A percentile compares a stretch with the other conserved stretches of the same genome.
Conservation (phyloP, 2,888 invertebrate genomes). For the Drosophila peninsularis region DNA sequence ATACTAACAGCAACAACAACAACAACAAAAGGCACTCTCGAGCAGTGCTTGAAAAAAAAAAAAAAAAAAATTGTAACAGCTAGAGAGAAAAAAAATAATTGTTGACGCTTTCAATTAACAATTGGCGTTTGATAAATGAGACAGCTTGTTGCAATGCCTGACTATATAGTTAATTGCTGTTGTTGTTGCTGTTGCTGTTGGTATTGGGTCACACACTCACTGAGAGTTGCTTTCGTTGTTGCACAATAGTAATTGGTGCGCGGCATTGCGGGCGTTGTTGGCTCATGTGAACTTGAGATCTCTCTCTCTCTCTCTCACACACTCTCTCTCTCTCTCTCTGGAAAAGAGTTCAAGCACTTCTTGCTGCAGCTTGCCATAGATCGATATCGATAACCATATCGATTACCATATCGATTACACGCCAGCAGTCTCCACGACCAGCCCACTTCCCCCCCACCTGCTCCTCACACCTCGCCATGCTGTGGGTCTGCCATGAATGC, state of each 20-base stretch:
- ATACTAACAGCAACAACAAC: conserved; percentile 14
- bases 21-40: conserved; percentile 41
- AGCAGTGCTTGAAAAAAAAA: conserved; percentile 40
- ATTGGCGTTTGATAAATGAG: conserved; percentile 63
- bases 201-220: conserved; percentile 35
- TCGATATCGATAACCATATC: conserved; percentile 1
- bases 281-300: conserved; percentile 35
- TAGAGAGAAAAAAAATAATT: conserved; percentile 34
- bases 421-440: not conserved
- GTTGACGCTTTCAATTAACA: conserved; percentile 75
- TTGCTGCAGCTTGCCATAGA: not conserved
- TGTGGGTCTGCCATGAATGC: conserved; percentile 41
- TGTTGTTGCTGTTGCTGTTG: conserved; percentile 16
- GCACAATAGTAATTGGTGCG: conserved; percentile 27
- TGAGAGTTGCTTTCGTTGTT: conserved; percentile 20
- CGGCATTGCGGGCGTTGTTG: conserved; percentile 4
- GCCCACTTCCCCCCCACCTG: not conserved
- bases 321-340: conserved; percentile 6
- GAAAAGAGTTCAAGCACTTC: conserved; percentile 1
- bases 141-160: conserved; percentile 47
- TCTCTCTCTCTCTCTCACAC: no score
- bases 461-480: not conserved
- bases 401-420: conserved; percentile 2
- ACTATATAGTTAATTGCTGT: conserved; percentile 14
- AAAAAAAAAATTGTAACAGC: conserved; percentile 40